Conservation (phyloP, 2,888 invertebrate genomes). For the Eristalinus sepulchralis region DNA sequence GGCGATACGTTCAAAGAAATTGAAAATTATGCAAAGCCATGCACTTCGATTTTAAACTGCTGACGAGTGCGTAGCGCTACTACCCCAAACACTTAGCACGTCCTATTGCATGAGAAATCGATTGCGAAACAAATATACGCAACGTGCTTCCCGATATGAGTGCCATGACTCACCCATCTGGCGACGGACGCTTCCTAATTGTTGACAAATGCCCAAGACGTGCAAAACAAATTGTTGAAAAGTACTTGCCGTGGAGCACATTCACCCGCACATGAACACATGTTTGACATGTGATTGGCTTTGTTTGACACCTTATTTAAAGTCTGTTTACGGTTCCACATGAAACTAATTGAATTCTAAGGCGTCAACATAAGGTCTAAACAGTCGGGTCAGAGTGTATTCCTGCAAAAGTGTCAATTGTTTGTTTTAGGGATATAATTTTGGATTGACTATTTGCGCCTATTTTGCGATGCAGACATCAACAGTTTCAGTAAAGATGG, state of each 20-base stretch:
- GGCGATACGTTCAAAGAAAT: too few relatives aligned
- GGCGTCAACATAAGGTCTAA: neutral
- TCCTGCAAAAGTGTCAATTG: too few relatives aligned
- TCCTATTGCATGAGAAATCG: neutral
- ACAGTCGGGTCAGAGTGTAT: neutral
- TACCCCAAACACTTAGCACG: too few relatives aligned
- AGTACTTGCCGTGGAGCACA: neutral
- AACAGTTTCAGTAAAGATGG: too few relatives aligned
- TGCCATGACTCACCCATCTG: slow-evolving; percentile 38
- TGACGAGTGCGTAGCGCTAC: neutral
- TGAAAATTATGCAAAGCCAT: neutral
- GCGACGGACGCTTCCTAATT: neutral
- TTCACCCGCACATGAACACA: too few relatives aligned
- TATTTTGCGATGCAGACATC: too few relatives aligned
- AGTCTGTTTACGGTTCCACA: neutral
- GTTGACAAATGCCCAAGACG: neutral
- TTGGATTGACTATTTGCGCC: too few relatives aligned
- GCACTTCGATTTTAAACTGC: neutral
- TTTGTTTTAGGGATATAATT: too few relatives aligned
- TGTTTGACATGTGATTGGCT: neutral
- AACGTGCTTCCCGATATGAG: slow-evolving; percentile 12
- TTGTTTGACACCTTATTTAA: neutral
- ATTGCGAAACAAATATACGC: neutral
- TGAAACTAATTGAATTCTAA: neutral
- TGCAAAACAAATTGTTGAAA: neutral